Evolutionary conservation across 2,888 invertebrate species (phyloP).

Genomic region (Cryptus armator): DNA sequence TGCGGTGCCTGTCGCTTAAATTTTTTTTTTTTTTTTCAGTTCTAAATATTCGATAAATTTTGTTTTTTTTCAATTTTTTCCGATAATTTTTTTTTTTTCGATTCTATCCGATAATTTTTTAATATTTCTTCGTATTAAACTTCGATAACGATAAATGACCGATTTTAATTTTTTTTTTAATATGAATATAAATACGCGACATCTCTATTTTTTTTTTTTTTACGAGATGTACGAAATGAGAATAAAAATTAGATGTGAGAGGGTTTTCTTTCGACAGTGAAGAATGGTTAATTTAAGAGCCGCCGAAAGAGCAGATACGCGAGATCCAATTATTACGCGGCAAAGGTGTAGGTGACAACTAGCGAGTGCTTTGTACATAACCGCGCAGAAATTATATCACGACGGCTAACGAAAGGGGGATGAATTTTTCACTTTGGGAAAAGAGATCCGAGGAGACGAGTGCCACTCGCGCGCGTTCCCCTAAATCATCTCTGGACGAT

Average conservation of each 20-base stretch:
- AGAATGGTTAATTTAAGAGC: conserved; percentile 32
- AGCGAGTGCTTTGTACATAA: not conserved
- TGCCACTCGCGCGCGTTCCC: conserved; percentile 50
- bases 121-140: too few relatives aligned
- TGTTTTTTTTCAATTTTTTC: too few relatives aligned
- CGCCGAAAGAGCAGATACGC: conserved; percentile 23
- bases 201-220: too few relatives aligned
- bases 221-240: not conserved
- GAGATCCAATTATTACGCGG: conserved; percentile 76
- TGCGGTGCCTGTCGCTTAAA: not conserved
- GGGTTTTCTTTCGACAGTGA: not conserved
- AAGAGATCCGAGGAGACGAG: conserved; percentile 64
- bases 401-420: not conserved
- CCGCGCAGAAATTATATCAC: too few relatives aligned
- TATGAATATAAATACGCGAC: too few relatives aligned
- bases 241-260: conserved; percentile 19
- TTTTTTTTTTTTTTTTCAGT: not conserved
- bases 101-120: too few relatives aligned
- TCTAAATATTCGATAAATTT: conserved; percentile 9
- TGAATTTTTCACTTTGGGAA: not conserved
- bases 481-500: conserved; percentile 22
- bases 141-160: too few relatives aligned
- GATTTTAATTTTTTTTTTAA: too few relatives aligned
- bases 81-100: not conserved
- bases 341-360: conserved; percentile 8